Percentiles rank a stretch among this genome's conserved stretches.
Conservation (phyloP, 1,140 invertebrate species). For the Dysdera silvatica region DNA sequence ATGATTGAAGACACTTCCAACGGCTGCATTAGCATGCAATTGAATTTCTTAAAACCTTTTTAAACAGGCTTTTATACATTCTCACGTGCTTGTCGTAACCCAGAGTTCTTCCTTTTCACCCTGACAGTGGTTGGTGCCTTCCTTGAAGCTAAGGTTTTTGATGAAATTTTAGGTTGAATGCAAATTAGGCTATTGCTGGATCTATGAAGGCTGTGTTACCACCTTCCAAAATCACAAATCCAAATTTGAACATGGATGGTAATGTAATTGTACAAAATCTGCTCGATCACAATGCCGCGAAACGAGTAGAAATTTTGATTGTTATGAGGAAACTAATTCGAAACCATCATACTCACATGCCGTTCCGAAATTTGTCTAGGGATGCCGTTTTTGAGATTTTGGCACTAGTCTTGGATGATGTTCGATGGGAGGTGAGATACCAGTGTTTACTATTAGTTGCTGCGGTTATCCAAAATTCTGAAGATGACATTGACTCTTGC, state of each 20-base stretch:
- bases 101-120: too few relatives aligned
- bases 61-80: too few relatives aligned
- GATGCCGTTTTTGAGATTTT: slow-evolving; percentile 20
- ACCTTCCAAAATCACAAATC: too few relatives aligned
- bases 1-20: too few relatives aligned
- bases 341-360: not conserved
- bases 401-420: slow-evolving; percentile 20
- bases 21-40: too few relatives aligned
- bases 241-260: slow-evolving; percentile 27
- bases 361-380: slow-evolving; percentile 7
- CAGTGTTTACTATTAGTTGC: slow-evolving; percentile 27
- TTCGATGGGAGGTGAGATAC: slow-evolving; percentile 29
- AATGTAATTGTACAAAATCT: slow-evolving; percentile 25
- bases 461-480: slow-evolving; percentile 8
- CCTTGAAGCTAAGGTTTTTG: too few relatives aligned
- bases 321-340: slow-evolving; percentile 17
- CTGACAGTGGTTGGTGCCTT: too few relatives aligned
- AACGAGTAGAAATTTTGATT: slow-evolving; percentile 23
- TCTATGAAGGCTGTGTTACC: too few relatives aligned
- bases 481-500: slow-evolving; percentile 21
- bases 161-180: too few relatives aligned
- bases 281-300: slow-evolving; percentile 22
- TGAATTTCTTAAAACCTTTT: too few relatives aligned
- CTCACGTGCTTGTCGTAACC: too few relatives aligned
- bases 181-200: too few relatives aligned